These are phyloP conservation scores for Rhabdomys pumilio DNA, from an alignment of 2,797 vertebrate genomes.

Conservation along the genomic window DNA sequence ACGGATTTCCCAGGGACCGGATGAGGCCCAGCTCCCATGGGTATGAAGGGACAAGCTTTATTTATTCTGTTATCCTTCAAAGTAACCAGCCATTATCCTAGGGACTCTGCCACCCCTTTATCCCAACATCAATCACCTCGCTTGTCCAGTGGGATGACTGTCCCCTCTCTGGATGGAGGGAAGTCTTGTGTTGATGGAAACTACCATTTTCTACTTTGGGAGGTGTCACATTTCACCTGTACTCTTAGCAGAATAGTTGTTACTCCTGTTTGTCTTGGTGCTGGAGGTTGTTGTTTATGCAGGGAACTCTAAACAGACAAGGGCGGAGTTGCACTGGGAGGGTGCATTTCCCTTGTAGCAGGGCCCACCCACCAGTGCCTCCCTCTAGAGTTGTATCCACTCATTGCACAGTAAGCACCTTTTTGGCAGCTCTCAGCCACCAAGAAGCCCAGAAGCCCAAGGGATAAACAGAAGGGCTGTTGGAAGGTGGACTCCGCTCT, in stretches of 20 bases:
- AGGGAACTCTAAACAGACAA: neutral
- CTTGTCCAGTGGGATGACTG: constrained; percentile 1
- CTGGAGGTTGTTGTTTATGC: neutral
- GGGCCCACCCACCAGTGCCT: neutral
- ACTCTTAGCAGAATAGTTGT: constrained; percentile 7
- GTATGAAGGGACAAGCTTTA: neutral
- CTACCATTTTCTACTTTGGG: constrained; percentile 12
- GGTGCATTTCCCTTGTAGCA: neutral
- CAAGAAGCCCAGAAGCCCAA: too few relatives aligned
- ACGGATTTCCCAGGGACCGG: neutral
- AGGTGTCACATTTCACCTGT: constrained; percentile 47
- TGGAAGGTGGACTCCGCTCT: neutral
- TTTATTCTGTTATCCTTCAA: neutral
- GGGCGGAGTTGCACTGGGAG: neutral
- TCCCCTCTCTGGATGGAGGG: constrained; percentile 35
- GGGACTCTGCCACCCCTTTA: neutral
- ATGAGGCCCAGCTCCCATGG: neutral
- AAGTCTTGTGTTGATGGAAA: constrained; percentile 31
- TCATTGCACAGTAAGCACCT: neutral
- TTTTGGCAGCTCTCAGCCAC: neutral
- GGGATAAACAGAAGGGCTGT: too few relatives aligned
- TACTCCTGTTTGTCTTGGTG: constrained; percentile 66
- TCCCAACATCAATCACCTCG: neutral
- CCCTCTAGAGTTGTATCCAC: neutral
- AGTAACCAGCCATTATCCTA: neutral